Conservation (phyloP, 2,797 vertebrate genomes). For the Ctenosaura bakeri region DNA sequence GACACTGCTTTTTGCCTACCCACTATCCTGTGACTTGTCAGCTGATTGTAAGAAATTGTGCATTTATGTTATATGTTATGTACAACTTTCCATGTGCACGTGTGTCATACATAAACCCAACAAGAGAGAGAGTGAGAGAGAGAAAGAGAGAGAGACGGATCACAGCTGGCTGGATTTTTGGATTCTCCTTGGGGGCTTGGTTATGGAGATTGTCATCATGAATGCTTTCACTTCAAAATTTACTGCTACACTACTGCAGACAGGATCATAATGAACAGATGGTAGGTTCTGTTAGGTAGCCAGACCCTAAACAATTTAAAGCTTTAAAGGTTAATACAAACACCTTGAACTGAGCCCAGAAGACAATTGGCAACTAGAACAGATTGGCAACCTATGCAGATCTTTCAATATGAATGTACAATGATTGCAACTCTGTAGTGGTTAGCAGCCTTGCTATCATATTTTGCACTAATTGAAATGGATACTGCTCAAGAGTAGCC, state of each 20-base stretch:
- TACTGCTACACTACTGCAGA: background rate
- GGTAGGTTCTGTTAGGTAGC: no score
- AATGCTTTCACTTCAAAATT: background rate
- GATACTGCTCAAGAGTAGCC: background rate
- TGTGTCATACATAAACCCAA: background rate
- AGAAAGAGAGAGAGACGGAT: background rate
- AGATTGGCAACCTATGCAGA: background rate
- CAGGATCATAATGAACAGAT: background rate
- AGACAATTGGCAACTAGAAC: background rate
- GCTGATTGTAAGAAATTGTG: no score
- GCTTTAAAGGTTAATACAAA: background rate
- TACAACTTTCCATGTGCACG: background rate
- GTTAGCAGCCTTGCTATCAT: background rate
- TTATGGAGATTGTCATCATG: background rate
- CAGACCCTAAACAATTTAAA: background rate
- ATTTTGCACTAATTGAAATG: background rate
- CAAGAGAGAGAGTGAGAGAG: no score
- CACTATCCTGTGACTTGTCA: no score
- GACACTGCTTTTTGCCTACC: no score
- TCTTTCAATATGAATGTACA: background rate
- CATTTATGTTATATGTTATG: no score
- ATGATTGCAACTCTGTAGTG: background rate
- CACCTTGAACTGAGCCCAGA: background rate
- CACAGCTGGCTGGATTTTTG: background rate
- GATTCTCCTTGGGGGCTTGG: background rate